Percentiles rank a stretch among this genome's conserved stretches.
Evolutionary conservation across 2,797 vertebrate species (phyloP).

Genomic region (Lepilemur ruficaudatus): DNA sequence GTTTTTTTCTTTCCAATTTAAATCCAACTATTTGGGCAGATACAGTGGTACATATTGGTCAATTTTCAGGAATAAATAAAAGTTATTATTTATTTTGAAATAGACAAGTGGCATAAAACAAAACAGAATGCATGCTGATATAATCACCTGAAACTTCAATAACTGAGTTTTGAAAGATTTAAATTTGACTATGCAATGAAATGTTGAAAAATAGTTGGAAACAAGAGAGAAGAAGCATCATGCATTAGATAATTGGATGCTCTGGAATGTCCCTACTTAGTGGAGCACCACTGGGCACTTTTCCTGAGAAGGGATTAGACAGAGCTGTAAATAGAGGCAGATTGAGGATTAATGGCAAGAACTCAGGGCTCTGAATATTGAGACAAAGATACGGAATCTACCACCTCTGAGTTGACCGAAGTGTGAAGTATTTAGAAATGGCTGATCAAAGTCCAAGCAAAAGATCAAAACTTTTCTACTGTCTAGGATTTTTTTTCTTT

Average conservation of each 20-base stretch:
- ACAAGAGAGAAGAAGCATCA: neutral
- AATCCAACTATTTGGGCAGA: neutral
- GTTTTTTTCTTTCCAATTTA: neutral
- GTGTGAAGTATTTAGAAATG: neutral
- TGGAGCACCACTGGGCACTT: accelerated
- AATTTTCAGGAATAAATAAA: neutral
- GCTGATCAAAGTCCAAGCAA: neutral
- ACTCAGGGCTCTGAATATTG: neutral
- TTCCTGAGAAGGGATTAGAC: neutral
- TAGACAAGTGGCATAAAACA: neutral
- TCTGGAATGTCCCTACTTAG: neutral
- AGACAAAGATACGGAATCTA: neutral
- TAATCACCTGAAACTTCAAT: neutral
- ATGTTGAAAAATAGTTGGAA: neutral
- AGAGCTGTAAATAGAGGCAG: neutral
- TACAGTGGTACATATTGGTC: neutral
- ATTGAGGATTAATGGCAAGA: neutral
- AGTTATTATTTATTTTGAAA: neutral
- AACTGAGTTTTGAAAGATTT: neutral
- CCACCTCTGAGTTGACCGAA: neutral
- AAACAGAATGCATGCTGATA: neutral
- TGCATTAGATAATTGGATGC: neutral
- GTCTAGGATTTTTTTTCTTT: neutral
- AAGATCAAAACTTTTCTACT: neutral
- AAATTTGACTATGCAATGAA: neutral